These are phyloP conservation scores for Suncus etruscus DNA, from an alignment of 2,113 vertebrate species.

Conservation along the genomic window DNA sequence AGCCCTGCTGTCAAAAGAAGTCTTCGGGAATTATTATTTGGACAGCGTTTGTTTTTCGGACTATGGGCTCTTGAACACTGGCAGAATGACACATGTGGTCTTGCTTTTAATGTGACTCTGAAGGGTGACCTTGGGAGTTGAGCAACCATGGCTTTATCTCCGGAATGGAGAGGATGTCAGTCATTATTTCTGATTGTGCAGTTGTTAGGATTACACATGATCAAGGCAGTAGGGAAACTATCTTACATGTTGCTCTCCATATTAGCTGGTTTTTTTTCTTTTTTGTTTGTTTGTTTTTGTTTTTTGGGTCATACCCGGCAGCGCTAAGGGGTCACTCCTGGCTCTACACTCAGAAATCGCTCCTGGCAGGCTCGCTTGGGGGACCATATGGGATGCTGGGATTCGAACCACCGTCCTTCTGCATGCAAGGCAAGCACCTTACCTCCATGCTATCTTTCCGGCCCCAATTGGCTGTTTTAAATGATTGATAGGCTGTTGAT, in stretches of 20 bases:
- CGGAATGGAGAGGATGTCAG: background rate
- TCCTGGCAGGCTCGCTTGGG: too few relatives aligned
- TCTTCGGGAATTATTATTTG: too few relatives aligned
- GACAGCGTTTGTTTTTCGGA: constrained; percentile 31
- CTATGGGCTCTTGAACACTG: background rate
- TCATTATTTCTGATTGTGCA: background rate
- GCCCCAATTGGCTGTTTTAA: background rate
- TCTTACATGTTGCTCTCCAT: background rate
- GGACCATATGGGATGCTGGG: too few relatives aligned
- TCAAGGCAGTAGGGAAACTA: background rate
- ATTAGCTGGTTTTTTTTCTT: too few relatives aligned
- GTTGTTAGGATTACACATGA: constrained; percentile 14
- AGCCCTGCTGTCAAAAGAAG: too few relatives aligned
- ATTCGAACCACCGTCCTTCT: too few relatives aligned
- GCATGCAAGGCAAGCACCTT: too few relatives aligned
- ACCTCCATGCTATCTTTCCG: too few relatives aligned
- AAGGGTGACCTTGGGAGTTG: constrained; percentile 45
- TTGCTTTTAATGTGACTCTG: background rate
- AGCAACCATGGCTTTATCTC: constrained; percentile 15
- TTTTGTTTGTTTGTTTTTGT: too few relatives aligned
- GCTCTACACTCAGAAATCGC: too few relatives aligned
- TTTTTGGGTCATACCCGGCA: too few relatives aligned
- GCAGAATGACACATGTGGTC: background rate
- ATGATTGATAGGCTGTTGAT: background rate
- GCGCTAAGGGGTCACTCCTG: too few relatives aligned